Conservation (phyloP, 2,888 invertebrate species). For the Leptinotarsa tumamoca region DNA sequence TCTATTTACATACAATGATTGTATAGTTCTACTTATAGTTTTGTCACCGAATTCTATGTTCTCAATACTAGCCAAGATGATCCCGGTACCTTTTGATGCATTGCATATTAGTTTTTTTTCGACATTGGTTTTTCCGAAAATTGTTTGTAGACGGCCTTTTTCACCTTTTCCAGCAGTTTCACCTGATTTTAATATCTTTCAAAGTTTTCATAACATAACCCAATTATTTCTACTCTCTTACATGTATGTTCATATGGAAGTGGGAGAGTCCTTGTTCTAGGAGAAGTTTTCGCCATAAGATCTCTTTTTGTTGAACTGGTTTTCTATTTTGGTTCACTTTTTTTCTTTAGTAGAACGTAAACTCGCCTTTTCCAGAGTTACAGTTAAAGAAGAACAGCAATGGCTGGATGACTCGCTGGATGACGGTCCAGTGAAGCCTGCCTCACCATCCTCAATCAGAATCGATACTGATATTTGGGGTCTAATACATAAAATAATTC, state of each 20-base stretch:
- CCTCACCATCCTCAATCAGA: neutral
- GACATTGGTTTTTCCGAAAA: neutral
- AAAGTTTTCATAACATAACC: neutral
- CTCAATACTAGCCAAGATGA: neutral
- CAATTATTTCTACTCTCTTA: neutral
- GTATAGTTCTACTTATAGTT: neutral
- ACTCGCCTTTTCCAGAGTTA: neutral
- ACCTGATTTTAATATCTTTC: neutral
- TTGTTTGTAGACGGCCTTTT: slow-evolving; percentile 9
- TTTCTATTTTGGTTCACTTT: too few relatives aligned
- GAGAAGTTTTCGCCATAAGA: neutral
- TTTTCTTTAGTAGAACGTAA: neutral
- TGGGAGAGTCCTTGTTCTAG: neutral
- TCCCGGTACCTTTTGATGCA: neutral
- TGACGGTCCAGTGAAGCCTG: neutral
- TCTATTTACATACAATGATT: neutral
- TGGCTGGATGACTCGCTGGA: neutral
- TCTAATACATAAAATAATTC: too few relatives aligned
- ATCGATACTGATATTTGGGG: neutral
- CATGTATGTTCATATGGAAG: neutral
- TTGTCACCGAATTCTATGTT: neutral
- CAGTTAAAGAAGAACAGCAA: neutral
- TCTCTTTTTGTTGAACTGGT: neutral
- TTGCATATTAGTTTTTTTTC: neutral
- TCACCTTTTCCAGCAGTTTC: neutral